These are phyloP conservation scores for Podarcis cretensis DNA, from an alignment of 2,113 vertebrate genomes.

Conservation along the genomic window DNA sequence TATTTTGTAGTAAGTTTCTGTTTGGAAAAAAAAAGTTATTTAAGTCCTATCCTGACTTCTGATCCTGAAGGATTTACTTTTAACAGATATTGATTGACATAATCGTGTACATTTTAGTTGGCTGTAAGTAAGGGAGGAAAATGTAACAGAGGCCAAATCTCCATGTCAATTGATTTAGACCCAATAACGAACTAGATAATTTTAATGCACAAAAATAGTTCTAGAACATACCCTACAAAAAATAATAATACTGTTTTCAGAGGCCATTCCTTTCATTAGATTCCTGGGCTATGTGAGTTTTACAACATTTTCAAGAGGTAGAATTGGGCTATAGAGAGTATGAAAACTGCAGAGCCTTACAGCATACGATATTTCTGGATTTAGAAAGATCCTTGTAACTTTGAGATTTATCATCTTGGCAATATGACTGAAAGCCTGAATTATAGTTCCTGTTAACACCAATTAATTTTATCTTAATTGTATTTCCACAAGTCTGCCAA, in stretches of 20 bases:
- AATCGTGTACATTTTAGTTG: background rate
- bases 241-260: conserved; percentile 29
- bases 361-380: background rate
- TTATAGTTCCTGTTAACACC: background rate
- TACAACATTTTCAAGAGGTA: background rate
- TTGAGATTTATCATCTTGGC: background rate
- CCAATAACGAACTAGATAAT: background rate
- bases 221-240: background rate
- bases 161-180: background rate
- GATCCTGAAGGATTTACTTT: background rate
- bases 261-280: background rate
- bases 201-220: background rate
- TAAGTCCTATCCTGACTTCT: background rate
- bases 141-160: background rate
- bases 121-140: background rate
- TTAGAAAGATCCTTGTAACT: background rate
- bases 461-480: background rate
- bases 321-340: background rate
- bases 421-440: background rate
- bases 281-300: background rate
- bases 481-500: background rate
- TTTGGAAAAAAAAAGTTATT: background rate
- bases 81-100: no score
- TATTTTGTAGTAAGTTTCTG: background rate
- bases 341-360: background rate